phyloP scores from a whole-genome alignment of 1,140 invertebrate genomes.

The Ptiloglossa arizonensis region DNA sequence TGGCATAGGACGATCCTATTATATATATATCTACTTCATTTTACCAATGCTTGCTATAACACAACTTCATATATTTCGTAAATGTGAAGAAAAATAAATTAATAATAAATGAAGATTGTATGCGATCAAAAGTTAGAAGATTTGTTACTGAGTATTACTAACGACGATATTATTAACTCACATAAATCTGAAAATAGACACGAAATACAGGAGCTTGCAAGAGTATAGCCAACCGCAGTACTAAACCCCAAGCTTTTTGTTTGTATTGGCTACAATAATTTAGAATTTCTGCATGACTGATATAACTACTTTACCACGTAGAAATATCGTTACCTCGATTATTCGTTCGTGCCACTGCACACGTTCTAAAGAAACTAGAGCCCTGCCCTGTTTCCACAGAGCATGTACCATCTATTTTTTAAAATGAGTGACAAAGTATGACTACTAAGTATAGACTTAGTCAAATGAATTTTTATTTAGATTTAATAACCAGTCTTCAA shows the following conservation, averaged over 20 bases:
- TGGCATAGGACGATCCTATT: no score
- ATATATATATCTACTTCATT: no score
- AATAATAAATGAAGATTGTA: neutral
- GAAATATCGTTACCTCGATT: constrained; percentile 26
- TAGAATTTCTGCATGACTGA: constrained; percentile 52
- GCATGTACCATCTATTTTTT: constrained; percentile 51
- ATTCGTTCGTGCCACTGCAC: constrained; percentile 16
- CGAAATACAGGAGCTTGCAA: constrained; percentile 45
- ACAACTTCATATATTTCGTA: neutral
- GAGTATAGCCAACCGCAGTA: constrained; percentile 21
- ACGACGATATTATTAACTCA: constrained; percentile 24
- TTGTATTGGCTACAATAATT: constrained; percentile 35
- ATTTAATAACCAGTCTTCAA: neutral
- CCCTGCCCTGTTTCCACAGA: constrained; percentile 17
- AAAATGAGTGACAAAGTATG: neutral
- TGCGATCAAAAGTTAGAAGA: neutral
- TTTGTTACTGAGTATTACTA: neutral
- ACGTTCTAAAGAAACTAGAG: constrained; percentile 25
- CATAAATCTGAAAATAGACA: constrained; percentile 57
- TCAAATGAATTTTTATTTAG: constrained; percentile 28
- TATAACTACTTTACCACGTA: constrained; percentile 38
- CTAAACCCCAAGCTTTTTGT: constrained; percentile 34
- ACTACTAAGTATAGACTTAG: constrained; percentile 5
- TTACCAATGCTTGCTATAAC: neutral
- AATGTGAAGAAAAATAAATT: neutral